These are phyloP conservation scores for Proterorhinus semilunaris DNA, from an alignment of 2,113 vertebrate species.

Conservation along the genomic window DNA sequence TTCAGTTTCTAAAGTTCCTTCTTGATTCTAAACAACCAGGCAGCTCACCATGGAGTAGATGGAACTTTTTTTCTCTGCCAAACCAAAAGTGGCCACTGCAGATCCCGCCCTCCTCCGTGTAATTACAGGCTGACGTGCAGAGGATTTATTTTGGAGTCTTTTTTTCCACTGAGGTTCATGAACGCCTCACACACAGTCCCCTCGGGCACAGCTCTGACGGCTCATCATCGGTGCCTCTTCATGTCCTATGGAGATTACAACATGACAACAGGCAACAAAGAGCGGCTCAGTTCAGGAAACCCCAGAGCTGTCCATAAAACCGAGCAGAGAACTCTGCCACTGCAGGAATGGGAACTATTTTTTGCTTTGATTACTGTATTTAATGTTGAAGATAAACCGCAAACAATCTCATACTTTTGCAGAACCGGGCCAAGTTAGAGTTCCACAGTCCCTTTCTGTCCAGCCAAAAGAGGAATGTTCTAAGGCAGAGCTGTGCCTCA, in stretches of 20 bases:
- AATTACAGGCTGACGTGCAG: slow-evolving; percentile 82
- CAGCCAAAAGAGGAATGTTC: slow-evolving; percentile 62
- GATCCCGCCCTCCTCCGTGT: slow-evolving; percentile 68
- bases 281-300: slow-evolving; percentile 18
- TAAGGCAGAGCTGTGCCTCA: slow-evolving; percentile 68
- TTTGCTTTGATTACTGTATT: no score
- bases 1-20: neutral
- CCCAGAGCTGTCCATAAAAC: slow-evolving; percentile 9
- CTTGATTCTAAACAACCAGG: slow-evolving; percentile 31
- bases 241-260: slow-evolving; percentile 25
- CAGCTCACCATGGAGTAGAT: slow-evolving; percentile 56
- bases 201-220: slow-evolving; percentile 55
- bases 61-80: slow-evolving; percentile 58
- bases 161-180: slow-evolving; percentile 81
- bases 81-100: slow-evolving; percentile 57
- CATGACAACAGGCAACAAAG: slow-evolving; percentile 34
- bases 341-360: no score
- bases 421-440: neutral
- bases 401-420: no score
- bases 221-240: slow-evolving; percentile 32
- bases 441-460: slow-evolving; percentile 57
- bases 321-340: neutral
- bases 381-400: no score
- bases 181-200: slow-evolving; percentile 64
- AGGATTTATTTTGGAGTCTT: slow-evolving; percentile 83